Conservation (phyloP, 2,888 invertebrate genomes). For the Imbricaverruca yamaguchii region DNA sequence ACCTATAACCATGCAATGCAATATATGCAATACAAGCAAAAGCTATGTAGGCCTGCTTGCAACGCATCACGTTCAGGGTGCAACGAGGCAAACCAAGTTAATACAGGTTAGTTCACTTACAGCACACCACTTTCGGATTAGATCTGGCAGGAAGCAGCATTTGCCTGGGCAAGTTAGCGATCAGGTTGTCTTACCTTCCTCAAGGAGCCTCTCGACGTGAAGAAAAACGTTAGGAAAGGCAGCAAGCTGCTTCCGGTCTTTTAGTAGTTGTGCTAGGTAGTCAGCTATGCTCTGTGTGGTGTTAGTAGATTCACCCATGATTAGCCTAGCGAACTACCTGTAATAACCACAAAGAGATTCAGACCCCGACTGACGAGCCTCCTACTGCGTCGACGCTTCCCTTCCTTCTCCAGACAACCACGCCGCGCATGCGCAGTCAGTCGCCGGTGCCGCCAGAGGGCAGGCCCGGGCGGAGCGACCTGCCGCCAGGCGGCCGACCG, state of each 20-base stretch:
- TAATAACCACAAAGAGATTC: not conserved
- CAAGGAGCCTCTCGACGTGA: conserved; percentile 96
- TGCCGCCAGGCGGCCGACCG: not conserved
- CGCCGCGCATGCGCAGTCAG: not conserved
- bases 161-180: not conserved
- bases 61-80: no score
- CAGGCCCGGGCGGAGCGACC: not conserved
- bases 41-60: no score
- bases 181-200: conserved; percentile 74
- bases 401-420: not conserved
- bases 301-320: conserved; percentile 37
- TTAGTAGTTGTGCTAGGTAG: conserved; percentile 98
- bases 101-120: not conserved
- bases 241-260: conserved; percentile 99
- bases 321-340: conserved; percentile 15
- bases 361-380: conserved; percentile 1
- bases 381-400: not conserved
- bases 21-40: no score
- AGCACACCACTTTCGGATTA: not conserved
- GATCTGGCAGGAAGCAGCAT: not conserved
- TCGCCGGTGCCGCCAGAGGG: not conserved
- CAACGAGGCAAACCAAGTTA: not conserved
- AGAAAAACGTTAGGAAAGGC: conserved; percentile 99
- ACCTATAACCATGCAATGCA: no score
- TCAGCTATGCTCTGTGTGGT: conserved; percentile 96